Conservation (phyloP, 2,797 vertebrate genomes). For the Chelon labrosus region DNA sequence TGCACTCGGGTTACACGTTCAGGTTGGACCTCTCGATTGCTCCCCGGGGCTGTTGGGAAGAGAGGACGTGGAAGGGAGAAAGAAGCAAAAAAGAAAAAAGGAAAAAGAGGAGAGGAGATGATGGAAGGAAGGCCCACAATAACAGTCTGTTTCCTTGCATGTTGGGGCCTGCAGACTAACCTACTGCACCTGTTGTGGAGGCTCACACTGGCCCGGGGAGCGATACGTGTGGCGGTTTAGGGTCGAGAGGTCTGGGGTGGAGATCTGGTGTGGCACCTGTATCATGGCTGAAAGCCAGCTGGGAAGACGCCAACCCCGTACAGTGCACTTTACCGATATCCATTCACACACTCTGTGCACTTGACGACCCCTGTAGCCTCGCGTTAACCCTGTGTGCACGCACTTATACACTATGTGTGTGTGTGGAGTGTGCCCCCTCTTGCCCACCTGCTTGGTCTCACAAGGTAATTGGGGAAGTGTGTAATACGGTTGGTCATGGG, state of each 20-base stretch:
- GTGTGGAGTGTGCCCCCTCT: neutral
- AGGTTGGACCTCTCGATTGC: constrained; percentile 82
- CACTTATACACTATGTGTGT: constrained; percentile 5
- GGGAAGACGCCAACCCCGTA: constrained; percentile 58
- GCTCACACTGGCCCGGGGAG: constrained; percentile 72
- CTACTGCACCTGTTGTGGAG: constrained; percentile 86
- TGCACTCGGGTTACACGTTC: constrained; percentile 80
- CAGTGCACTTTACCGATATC: constrained; percentile 62
- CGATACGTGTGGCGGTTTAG: constrained; percentile 45
- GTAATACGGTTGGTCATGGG: constrained; percentile 80
- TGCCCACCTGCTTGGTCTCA: constrained; percentile 49
- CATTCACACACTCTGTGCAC: constrained; percentile 56
- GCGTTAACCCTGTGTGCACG: constrained; percentile 44
- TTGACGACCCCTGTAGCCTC: constrained; percentile 65
- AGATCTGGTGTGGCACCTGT: constrained; percentile 80
- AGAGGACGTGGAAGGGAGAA: constrained; percentile 43
- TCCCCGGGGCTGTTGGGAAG: constrained; percentile 73
- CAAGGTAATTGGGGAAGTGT: constrained; percentile 79
- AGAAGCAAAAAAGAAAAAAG: neutral
- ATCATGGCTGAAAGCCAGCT: constrained; percentile 69
- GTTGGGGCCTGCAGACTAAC: constrained; percentile 81
- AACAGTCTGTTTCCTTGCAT: constrained; percentile 83
- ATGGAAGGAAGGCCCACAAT: constrained; percentile 78
- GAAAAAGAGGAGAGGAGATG: constrained; percentile 53
- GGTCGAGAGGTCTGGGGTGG: constrained; percentile 23